Evolutionary conservation across 2,113 vertebrate species (phyloP).

Genomic region (Candoia aspera): DNA sequence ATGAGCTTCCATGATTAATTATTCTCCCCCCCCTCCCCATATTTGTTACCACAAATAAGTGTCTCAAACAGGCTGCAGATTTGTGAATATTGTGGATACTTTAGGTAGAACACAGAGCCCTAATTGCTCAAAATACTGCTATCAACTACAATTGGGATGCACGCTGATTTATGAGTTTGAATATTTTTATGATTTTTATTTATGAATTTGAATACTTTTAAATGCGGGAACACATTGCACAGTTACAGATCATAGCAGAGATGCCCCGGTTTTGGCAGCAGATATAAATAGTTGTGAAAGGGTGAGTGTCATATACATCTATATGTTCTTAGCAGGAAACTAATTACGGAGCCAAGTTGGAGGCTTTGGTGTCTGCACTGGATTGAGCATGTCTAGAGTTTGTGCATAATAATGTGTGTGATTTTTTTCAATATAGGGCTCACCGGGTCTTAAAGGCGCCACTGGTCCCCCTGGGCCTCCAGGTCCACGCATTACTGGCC

Average conservation of each 20-base stretch:
- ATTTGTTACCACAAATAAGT: background rate
- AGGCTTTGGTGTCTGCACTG: background rate
- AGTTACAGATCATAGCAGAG: background rate
- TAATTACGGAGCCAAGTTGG: background rate
- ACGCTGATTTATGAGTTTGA: background rate
- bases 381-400: no score
- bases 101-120: background rate
- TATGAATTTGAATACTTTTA: background rate
- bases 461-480: conserved; percentile 79
- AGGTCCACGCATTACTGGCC: conserved; percentile 74
- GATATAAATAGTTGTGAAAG: background rate
- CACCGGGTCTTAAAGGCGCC: conserved; percentile 76
- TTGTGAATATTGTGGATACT: background rate
- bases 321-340: background rate
- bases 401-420: background rate
- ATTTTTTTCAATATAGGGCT: conserved; percentile 63
- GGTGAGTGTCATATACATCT: background rate
- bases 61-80: background rate
- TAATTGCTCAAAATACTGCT: background rate
- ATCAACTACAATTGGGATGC: background rate
- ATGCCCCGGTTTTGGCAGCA: background rate
- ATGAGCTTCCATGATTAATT: background rate
- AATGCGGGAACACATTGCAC: background rate
- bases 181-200: no score
- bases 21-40: no score